A percentile compares a stretch with the other conserved stretches of the same genome.
These are phyloP conservation scores for Megalops cyprinoides DNA, from an alignment of 2,797 vertebrate species.

Conservation along the genomic window DNA sequence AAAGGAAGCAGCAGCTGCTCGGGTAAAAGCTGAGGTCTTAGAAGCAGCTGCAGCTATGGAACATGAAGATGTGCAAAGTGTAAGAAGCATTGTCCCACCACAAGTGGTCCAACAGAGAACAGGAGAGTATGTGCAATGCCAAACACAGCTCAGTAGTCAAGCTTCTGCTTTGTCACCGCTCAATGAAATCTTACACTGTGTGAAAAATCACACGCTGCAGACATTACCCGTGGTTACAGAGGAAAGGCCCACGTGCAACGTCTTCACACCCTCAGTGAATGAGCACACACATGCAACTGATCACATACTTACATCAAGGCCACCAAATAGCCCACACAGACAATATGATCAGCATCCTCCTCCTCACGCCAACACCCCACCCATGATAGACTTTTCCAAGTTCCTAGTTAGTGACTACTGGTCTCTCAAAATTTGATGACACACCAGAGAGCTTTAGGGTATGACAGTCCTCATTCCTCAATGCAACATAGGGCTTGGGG, in stretches of 20 bases:
- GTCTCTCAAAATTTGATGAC: constrained; percentile 2
- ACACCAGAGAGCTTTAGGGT: background rate
- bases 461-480: too few relatives aligned
- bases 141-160: background rate
- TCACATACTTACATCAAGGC: too few relatives aligned
- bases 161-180: background rate
- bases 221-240: too few relatives aligned
- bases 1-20: too few relatives aligned
- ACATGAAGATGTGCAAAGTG: background rate
- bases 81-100: background rate
- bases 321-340: background rate
- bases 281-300: background rate
- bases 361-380: too few relatives aligned
- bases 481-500: too few relatives aligned
- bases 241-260: background rate
- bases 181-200: background rate
- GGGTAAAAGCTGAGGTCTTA: background rate
- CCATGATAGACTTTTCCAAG: constrained; percentile 9
- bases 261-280: background rate
- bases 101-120: background rate
- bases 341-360: background rate
- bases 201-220: background rate
- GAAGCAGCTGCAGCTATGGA: background rate
- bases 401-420: constrained; percentile 2
- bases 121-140: background rate